Evolutionary conservation across 2,113 vertebrate species (phyloP), one percentile per base, ranked within the genome.

Genomic region (Gobius niger): DNA sequence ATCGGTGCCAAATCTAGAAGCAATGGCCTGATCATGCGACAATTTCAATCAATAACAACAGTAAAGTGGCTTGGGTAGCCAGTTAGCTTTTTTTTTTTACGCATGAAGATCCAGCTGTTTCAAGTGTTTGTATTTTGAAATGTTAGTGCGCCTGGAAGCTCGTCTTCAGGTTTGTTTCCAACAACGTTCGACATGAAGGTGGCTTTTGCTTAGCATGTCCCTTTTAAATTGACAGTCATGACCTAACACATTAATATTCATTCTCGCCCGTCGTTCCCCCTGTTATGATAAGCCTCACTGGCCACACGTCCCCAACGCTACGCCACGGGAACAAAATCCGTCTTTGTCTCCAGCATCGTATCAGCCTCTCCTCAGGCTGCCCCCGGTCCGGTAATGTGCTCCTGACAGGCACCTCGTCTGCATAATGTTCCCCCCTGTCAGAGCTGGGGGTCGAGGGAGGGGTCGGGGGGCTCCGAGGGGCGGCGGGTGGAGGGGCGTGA

Each of bases 371-470:
- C 8, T 56, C 70, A 49, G 59, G 52, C 72, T 61, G 60, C 51
- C 62, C 49, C 52, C 9, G 51, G n/a, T 69, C 51, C 60, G 72
- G 62, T 73, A 71, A 70, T 68, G 65, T 4, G 16, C 41, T 68
- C 76, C 24, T 80, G 72, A 86, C 76, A 86, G 78, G 80, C 73
- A 76, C 76, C 65, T 59, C 44, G 78, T 82, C 82, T 81, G 75
- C 81, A 85, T 88, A 89, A 88, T 86, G 72, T 34, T 4, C 81
- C 72, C 80, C 53, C 62, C 78, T 90, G 85, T 90, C 88, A 91
- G 70, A 65, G 82, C 67, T 34, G 3, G 24, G 68, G 65, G 75
- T 54, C 52, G 79, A 62, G 82, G 65, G 74, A 2, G 4, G 68
- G 65, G 75, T 51, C 47, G 80, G 78, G 78, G 47, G 51, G 66